phyloP scores from a whole-genome alignment of 1,140 invertebrate genomes.

The Rhyzopertha dominica region DNA sequence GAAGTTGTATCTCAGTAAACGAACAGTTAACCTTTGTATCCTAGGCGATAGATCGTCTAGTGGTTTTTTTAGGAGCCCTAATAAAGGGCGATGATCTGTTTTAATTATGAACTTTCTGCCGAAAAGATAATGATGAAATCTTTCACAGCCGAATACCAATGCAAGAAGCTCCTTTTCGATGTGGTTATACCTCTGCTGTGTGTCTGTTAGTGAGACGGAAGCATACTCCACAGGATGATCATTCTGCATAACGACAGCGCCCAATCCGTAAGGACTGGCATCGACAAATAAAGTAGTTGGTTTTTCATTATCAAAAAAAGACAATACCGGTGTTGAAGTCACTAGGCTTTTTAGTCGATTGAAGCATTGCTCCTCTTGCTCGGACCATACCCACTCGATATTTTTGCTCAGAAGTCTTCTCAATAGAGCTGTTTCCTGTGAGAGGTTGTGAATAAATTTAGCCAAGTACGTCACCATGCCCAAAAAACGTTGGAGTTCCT shows the following conservation, averaged over 20 bases:
- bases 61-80: slow-evolving; percentile 30
- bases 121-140: slow-evolving; percentile 39
- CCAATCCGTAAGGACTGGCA: slow-evolving; percentile 36
- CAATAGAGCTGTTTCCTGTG: slow-evolving; percentile 23
- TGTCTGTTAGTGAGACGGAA: slow-evolving; percentile 36
- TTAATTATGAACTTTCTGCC: slow-evolving; percentile 28
- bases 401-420: slow-evolving; percentile 27
- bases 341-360: slow-evolving; percentile 34
- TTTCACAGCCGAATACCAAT: slow-evolving; percentile 28
- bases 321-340: slow-evolving; percentile 28
- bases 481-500: slow-evolving; percentile 34
- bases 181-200: slow-evolving; percentile 39
- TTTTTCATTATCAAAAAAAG: slow-evolving; percentile 31
- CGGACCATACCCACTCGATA: no score
- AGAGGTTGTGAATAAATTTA: slow-evolving; percentile 32
- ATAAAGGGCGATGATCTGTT: slow-evolving; percentile 35
- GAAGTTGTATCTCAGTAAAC: slow-evolving; percentile 29
- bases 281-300: slow-evolving; percentile 37
- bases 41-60: slow-evolving; percentile 20
- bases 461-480: slow-evolving; percentile 35
- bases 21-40: slow-evolving; percentile 28
- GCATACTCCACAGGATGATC: slow-evolving; percentile 36
- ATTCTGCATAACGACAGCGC: slow-evolving; percentile 38
- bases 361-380: no score
- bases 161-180: slow-evolving; percentile 45